Conservation (phyloP, 2,113 vertebrate genomes). For the Noturus placidus region DNA sequence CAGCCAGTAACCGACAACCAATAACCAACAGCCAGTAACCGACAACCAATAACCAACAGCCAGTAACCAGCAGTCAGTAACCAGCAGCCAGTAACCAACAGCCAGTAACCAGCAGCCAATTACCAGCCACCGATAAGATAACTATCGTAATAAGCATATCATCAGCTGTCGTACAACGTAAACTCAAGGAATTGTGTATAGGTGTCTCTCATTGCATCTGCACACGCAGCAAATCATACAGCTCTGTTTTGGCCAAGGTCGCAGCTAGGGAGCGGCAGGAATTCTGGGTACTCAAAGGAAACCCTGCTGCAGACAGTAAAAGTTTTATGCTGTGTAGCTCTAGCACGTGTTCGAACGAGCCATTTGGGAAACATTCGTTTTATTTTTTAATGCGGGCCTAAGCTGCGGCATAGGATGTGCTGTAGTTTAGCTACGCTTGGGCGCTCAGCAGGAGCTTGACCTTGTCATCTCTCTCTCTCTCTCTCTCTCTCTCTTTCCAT, state of each 20-base stretch:
- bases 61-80: no score
- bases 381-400: not conserved
- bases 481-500: not conserved
- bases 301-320: not conserved
- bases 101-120: no score
- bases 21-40: no score
- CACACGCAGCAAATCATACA: not conserved
- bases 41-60: no score
- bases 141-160: not conserved
- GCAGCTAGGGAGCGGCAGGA: not conserved
- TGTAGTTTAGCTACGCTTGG: not conserved
- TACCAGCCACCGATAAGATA: no score
- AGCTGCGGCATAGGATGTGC: not conserved
- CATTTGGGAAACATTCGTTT: not conserved
- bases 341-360: not conserved
- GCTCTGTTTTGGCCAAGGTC: not conserved
- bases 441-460: not conserved
- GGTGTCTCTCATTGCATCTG: not conserved
- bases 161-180: not conserved
- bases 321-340: not conserved
- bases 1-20: no score
- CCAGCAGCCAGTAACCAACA: no score
- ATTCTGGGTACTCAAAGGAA: not conserved
- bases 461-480: not conserved
- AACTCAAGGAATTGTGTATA: not conserved